phyloP scores from a whole-genome alignment of 2,797 vertebrate species.

The Danio jaintianensis region DNA sequence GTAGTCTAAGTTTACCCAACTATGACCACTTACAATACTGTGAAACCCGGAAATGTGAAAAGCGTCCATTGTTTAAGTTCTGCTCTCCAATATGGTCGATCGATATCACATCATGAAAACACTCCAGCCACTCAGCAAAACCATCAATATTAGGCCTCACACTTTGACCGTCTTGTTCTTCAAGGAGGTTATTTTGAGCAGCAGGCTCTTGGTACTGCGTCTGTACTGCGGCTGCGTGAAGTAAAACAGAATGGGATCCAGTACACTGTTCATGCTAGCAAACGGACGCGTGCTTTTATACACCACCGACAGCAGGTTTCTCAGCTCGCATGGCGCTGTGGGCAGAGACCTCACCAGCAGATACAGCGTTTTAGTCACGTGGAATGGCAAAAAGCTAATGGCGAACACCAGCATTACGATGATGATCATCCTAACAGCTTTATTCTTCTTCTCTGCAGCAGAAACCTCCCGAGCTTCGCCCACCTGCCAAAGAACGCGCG shows the following conservation, averaged over 20 bases:
- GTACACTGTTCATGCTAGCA: slow-evolving; percentile 94
- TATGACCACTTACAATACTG: no score
- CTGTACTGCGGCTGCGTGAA: slow-evolving; percentile 91
- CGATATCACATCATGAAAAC: no score
- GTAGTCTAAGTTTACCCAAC: no score
- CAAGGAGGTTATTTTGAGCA: slow-evolving; percentile 83
- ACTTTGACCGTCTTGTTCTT: slow-evolving; percentile 67
- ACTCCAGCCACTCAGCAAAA: no score
- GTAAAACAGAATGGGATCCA: slow-evolving; percentile 97
- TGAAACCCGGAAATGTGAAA: no score
- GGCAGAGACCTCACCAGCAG: slow-evolving; percentile 83
- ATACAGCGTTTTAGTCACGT: slow-evolving; percentile 93
- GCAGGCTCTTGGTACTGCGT: slow-evolving; percentile 79
- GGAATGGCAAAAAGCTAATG: slow-evolving; percentile 95
- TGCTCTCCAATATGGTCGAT: no score
- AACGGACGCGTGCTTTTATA: slow-evolving; percentile 95
- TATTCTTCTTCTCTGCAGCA: slow-evolving; percentile 83
- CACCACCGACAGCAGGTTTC: slow-evolving; percentile 87
- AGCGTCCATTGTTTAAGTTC: no score
- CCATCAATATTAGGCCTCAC: neutral
- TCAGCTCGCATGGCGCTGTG: slow-evolving; percentile 69
- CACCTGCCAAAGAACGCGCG: slow-evolving; percentile 82
- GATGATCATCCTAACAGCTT: slow-evolving; percentile 89
- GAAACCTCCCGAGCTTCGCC: slow-evolving; percentile 63
- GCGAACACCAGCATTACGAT: slow-evolving; percentile 88